Percentiles rank a stretch among this genome's conserved stretches.
Conservation (phyloP, 2,113 vertebrate genomes). For the Actenoides hombroni region DNA sequence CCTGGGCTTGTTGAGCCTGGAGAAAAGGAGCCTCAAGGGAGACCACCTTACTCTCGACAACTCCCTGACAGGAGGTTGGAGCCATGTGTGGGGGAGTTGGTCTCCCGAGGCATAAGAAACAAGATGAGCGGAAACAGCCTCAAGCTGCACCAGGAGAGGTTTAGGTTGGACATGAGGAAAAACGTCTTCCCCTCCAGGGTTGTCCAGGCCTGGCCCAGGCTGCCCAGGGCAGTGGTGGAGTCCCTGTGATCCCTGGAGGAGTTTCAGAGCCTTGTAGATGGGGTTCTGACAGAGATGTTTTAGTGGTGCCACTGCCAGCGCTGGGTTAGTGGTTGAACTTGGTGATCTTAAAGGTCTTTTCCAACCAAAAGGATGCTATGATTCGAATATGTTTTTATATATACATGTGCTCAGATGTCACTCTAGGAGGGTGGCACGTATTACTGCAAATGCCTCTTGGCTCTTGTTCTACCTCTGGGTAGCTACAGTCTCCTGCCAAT, state of each 20-base stretch:
- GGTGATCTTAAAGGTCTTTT: too few species aligned
- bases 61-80: neutral
- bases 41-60: neutral
- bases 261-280: neutral
- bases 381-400: neutral
- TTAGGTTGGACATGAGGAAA: neutral
- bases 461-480: neutral
- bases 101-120: neutral
- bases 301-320: too few species aligned
- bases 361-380: too few species aligned
- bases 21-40: neutral
- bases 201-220: too few species aligned
- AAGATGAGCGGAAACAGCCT: neutral
- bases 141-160: neutral
- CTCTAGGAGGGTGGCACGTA: neutral
- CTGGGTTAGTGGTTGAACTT: too few species aligned
- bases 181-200: neutral
- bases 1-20: neutral
- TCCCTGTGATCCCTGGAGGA: neutral
- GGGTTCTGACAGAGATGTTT: too few species aligned
- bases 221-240: neutral
- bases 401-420: neutral
- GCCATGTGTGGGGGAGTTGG: neutral
- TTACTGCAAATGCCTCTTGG: neutral
- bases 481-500: neutral